Base-by-base conservation (phyloP, 2,888 invertebrate genomes). In the Pseudanteris insignis region DNA sequence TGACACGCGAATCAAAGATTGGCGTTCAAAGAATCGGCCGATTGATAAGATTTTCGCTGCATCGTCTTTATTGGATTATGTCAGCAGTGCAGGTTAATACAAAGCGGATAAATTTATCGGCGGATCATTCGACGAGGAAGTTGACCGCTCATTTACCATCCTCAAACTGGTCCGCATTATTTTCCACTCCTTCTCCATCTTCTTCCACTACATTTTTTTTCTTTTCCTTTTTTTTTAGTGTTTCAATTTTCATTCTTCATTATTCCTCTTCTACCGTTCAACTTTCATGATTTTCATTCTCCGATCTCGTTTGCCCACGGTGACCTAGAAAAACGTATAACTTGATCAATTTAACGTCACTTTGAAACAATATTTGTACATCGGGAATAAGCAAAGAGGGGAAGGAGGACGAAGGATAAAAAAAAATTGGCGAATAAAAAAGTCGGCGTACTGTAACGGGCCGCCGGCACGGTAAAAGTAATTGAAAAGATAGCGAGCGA, bases 391-490 rank as follows among this genome's bases (percentile, higher is more conserved):
- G 6, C 3, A 18, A 18, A 18, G 6, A 18, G 18, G 6, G 6
- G 6, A 18, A 18, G 18, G 6, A 18, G 18, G 18, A n/a, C n/a
- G n/a, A n/a, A 4, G 13, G 2, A n/a, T 14, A 15, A 41, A 48
- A 50, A 40, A 40, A 32, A 10, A 28, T 18, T 1, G 10, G 11
- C 10, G 38, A 15, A 47, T 12, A 34, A 44, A 44, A 38, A 54
- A 48, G 36, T 30, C 38, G 14, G 43, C 25, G 33, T 41, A 40
- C 18, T 28, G 48, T 53, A 60, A 55, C 54, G 51, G 51, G 13
- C 30, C 28, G 38, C 40, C 38, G 41, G 10, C 12, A 11, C 50
- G 55, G 55, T 64, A 71, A 68, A 72, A 68, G 69, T 54, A 46
- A 54, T 46, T 54, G 54, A 54, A 46, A 38, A 46, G 46, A 46